These are phyloP conservation scores for Protomyctophum bolini DNA, from an alignment of 2,113 vertebrate species.

Conservation along the genomic window DNA sequence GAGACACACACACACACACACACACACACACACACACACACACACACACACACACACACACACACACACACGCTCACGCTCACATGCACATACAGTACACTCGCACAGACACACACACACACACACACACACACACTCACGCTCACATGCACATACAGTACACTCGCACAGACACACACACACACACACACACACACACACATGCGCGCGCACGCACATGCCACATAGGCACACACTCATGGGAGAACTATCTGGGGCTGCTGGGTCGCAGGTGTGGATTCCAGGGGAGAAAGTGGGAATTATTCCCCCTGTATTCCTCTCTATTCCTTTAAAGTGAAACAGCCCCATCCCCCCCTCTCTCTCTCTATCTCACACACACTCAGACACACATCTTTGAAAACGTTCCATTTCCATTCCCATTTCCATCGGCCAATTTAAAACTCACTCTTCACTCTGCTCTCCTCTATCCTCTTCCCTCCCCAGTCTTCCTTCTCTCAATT, in stretches of 20 bases:
- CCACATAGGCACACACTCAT: background rate
- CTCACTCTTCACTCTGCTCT: constrained; percentile 51
- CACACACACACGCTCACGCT: constrained; percentile 5
- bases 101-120: background rate
- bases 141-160: background rate
- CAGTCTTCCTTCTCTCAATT: constrained; percentile 69
- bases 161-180: background rate
- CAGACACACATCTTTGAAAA: constrained; percentile 58
- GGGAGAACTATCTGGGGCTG: constrained; percentile 42
- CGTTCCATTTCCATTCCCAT: constrained; percentile 70
- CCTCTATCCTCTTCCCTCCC: constrained; percentile 39
- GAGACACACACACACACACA: constrained; percentile 9
- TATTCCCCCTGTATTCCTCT: constrained; percentile 54
- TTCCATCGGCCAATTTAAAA: constrained; percentile 70
- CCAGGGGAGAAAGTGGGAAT: constrained; percentile 64
- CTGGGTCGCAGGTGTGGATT: constrained; percentile 75
- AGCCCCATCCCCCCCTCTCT: constrained; percentile 14
- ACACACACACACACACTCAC: constrained; percentile 3
- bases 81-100: background rate
- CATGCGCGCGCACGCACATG: background rate
- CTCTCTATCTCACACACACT: constrained; percentile 27
- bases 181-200: constrained; percentile 7
- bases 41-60: constrained; percentile 7
- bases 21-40: background rate
- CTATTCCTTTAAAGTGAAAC: constrained; percentile 58